A percentile compares a stretch with the other conserved stretches of the same genome.
Evolutionary conservation across 1,140 invertebrate genomes (phyloP).

Genomic region (Drosophila takahashii): DNA sequence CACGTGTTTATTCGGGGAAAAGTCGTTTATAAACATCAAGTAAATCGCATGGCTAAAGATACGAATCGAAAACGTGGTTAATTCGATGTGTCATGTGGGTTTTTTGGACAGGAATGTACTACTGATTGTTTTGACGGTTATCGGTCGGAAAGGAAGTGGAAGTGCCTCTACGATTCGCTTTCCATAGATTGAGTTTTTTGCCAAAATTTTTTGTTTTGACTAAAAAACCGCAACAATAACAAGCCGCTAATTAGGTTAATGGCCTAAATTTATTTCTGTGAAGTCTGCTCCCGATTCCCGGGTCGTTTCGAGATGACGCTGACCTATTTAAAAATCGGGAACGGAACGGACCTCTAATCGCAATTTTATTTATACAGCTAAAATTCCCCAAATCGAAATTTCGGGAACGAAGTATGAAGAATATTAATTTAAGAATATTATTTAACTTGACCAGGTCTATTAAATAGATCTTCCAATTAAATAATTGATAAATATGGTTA

Average conservation of each 20-base stretch:
- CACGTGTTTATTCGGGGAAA: slow-evolving; percentile 16
- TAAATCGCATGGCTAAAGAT: slow-evolving; percentile 3
- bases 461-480: no score
- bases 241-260: slow-evolving; percentile 49
- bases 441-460: no score
- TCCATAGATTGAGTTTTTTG: neutral
- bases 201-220: slow-evolving; percentile 20
- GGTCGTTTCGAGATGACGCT: slow-evolving; percentile 47
- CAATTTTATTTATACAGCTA: neutral
- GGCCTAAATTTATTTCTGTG: slow-evolving; percentile 26
- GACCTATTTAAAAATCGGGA: slow-evolving; percentile 43
- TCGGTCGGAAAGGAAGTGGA: slow-evolving; percentile 1
- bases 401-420: neutral
- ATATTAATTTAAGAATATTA: no score
- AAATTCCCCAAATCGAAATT: neutral
- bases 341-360: slow-evolving; percentile 25
- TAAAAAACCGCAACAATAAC: slow-evolving; percentile 20
- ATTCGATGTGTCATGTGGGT: neutral
- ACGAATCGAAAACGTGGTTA: slow-evolving; percentile 2
- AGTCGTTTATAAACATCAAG: neutral
- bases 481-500: no score
- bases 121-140: neutral
- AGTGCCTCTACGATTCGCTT: neutral
- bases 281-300: slow-evolving; percentile 36
- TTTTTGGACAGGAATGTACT: neutral